Evolutionary conservation across 23 tunicate genomes (phyloP), one percentile per base, ranked within the genome.

Genomic region (Aplidium turbinatum): DNA sequence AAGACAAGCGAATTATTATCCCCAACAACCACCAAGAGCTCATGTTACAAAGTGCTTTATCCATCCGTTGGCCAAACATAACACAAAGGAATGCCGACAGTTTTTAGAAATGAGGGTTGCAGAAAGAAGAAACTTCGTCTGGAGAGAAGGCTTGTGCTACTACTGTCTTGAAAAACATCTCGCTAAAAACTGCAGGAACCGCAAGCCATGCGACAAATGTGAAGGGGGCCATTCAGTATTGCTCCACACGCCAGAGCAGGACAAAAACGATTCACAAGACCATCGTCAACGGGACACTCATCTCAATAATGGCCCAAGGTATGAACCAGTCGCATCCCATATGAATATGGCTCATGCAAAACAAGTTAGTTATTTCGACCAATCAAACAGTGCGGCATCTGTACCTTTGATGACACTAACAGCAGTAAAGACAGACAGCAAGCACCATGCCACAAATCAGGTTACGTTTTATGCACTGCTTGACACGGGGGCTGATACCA

Each of bases 401-500:
- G 67, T 60, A 29, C 67, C 67, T 29, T 25, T 60, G 35, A 60
- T 60, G 3, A 7, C 35, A 25, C 9, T 60, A 60, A 60, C 67
- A 26, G 34, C 35, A 29, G 67, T 60, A n/a, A 26, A 29, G n/a
- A 29, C 30, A 5, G 67, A 27, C 6, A 38, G n/a, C 9, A n/a
- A 29, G n/a, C 11, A 26, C 3, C 7, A 25, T 3, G 7, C 35
- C 7, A n/a, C 34, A 6, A 4, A 25, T n/a, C 34, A 35, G 35
- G 9, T 60, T n/a, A n/a, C n/a, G n/a, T n/a, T n/a, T n/a, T 60
- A 60, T 60, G 67, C 67, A 5, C 5, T 60, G 36, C 36, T 29
- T 5, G 67, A 60, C 31, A 29, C 35, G 6, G 67, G 67, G n/a
- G 67, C 67, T 3, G 67, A 60, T 29, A 60, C 35, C 35, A 60